Percentiles rank a stretch among this genome's conserved stretches.
Conservation (phyloP, 92 coral and sea anemone genomes). For the Scolanthus callimorphus region DNA sequence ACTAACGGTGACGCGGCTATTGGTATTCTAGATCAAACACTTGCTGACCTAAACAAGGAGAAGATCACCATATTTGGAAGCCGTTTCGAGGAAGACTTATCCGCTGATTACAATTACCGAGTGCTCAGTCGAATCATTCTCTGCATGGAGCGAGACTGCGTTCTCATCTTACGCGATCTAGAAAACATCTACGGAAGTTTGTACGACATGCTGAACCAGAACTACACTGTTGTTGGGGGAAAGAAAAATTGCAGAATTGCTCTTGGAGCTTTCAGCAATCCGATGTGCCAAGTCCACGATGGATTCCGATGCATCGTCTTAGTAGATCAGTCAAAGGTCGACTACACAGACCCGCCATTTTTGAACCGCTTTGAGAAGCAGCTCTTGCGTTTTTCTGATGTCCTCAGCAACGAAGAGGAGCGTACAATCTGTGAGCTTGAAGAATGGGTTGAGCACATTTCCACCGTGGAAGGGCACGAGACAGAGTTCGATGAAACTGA, state of each 20-base stretch:
- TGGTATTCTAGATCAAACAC: constrained; percentile 80
- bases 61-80: constrained; percentile 95
- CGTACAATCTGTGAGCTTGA: constrained; percentile 45
- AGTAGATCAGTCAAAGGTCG: constrained; percentile 82
- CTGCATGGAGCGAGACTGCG: constrained; percentile 94
- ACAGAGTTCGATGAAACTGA: constrained; percentile 62
- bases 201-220: constrained; percentile 97
- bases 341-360: constrained; percentile 92
- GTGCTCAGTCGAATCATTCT: constrained; percentile 93
- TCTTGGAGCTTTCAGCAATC: constrained; percentile 94
- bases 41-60: constrained; percentile 73
- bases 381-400: constrained; percentile 89
- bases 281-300: constrained; percentile 98
- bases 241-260: constrained; percentile 96
- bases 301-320: constrained; percentile 95
- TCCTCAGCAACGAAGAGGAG: constrained; percentile 42
- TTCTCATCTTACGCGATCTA: constrained; percentile 85
- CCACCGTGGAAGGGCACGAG: constrained; percentile 7
- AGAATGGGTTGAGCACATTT: constrained; percentile 60
- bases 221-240: constrained; percentile 92
- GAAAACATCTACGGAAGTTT: constrained; percentile 96
- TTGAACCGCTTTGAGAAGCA: constrained; percentile 97
- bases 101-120: constrained; percentile 91
- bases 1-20: constrained; percentile 96
- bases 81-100: constrained; percentile 91